Conservation (phyloP, 2,113 vertebrate species). For the Sylvicapra grimmia region DNA sequence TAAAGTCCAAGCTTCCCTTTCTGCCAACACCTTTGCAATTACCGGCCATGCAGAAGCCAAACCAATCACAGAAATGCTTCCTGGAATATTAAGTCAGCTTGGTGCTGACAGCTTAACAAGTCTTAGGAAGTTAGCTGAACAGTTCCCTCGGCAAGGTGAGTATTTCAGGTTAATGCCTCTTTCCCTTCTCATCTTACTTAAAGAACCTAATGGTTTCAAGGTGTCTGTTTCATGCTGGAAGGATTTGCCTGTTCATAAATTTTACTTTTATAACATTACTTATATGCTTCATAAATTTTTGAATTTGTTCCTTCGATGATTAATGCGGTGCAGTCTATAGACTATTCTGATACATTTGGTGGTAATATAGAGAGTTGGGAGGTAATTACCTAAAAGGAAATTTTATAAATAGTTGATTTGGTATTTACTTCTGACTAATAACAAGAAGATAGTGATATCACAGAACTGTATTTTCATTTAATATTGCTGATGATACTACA, state of each 20-base stretch:
- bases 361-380: neutral
- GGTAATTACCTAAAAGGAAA: slow-evolving; percentile 3
- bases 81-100: slow-evolving; percentile 98
- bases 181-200: neutral
- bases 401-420: slow-evolving; percentile 9
- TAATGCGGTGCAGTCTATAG: neutral
- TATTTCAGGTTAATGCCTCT: slow-evolving; percentile 1
- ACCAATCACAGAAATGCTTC: slow-evolving; percentile 99
- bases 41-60: slow-evolving; percentile 97
- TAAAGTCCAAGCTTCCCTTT: slow-evolving; percentile 98
- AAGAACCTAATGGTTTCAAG: slow-evolving; percentile 31
- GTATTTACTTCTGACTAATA: slow-evolving; percentile 13
- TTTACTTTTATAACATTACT: slow-evolving; percentile 7
- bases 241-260: slow-evolving; percentile 2
- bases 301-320: slow-evolving; percentile 32
- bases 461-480: slow-evolving; percentile 5
- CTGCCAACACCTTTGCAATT: slow-evolving; percentile 98
- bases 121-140: slow-evolving; percentile 96
- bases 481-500: neutral
- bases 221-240: slow-evolving; percentile 1
- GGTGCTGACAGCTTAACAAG: slow-evolving; percentile 98
- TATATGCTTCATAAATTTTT: slow-evolving; percentile 22
- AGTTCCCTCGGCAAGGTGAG: slow-evolving; percentile 96
- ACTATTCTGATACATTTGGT: neutral
- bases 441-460: neutral